Conservation (phyloP, 2,888 invertebrate species). For the Palloptera scutellata region DNA sequence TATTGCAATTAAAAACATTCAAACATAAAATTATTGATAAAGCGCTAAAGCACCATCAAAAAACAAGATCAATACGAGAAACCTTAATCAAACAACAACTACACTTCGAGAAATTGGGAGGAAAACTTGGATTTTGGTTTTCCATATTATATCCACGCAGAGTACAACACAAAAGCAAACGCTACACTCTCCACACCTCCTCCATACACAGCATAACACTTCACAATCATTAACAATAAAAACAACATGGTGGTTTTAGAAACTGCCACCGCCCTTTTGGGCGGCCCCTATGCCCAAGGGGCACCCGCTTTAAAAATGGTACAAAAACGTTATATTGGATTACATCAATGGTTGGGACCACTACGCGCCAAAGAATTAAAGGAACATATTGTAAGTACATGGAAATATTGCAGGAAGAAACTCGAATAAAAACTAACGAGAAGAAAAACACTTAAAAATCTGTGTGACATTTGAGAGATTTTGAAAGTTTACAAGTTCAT, state of each 20-base stretch:
- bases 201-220: neutral
- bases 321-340: slow-evolving; percentile 88
- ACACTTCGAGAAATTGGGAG: no score
- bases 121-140: neutral
- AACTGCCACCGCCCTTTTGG: slow-evolving; percentile 76
- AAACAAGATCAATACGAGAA: slow-evolving; percentile 14
- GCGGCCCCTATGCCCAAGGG: slow-evolving; percentile 81
- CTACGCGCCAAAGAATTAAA: slow-evolving; percentile 81
- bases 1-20: slow-evolving; percentile 3
- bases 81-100: no score
- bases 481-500: slow-evolving; percentile 23
- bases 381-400: slow-evolving; percentile 75
- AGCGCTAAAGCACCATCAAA: neutral
- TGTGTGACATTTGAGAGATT: slow-evolving; percentile 10
- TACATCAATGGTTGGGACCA: slow-evolving; percentile 90
- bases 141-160: neutral
- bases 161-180: slow-evolving; percentile 6
- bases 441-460: slow-evolving; percentile 8
- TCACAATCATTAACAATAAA: slow-evolving; percentile 2
- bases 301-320: slow-evolving; percentile 87
- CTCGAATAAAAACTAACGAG: neutral
- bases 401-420: no score
- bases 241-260: slow-evolving; percentile 76
- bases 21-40: neutral
- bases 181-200: neutral